These are phyloP conservation scores for Cliona cf. orientalis DNA, from an alignment of 37 sponge, comb jelly and placozoan genomes.

Conservation along the genomic window DNA sequence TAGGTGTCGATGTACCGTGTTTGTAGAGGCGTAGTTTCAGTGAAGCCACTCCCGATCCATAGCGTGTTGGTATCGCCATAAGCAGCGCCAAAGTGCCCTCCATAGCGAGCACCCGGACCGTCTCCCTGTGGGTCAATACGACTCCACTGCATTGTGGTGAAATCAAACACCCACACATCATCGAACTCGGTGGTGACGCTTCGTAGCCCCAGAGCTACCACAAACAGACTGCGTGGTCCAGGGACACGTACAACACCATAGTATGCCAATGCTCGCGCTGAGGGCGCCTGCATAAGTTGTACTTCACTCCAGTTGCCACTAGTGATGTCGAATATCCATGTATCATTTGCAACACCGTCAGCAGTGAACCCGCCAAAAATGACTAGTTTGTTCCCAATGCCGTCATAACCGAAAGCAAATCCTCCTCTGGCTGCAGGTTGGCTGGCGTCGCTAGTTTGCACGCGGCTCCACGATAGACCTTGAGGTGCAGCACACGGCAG, in stretches of 20 bases:
- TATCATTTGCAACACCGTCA: slow-evolving; percentile 1
- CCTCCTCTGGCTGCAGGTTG: slow-evolving; percentile 15
- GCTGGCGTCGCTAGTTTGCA: background rate
- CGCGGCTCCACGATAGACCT: background rate
- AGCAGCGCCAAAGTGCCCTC: slow-evolving; percentile 48
- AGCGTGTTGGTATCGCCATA: background rate
- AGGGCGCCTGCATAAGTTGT: background rate
- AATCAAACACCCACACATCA: slow-evolving; percentile 53
- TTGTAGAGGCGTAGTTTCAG: slow-evolving; percentile 14
- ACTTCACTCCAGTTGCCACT: slow-evolving; percentile 15
- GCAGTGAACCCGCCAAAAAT: slow-evolving; percentile 21
- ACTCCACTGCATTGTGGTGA: slow-evolving; percentile 13
- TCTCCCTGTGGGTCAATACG: background rate
- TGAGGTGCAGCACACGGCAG: slow-evolving; percentile 1
- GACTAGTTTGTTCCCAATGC: slow-evolving; percentile 3
- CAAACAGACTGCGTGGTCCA: slow-evolving; percentile 45
- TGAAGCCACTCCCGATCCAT: slow-evolving; percentile 58
- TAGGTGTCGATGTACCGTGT: slow-evolving; percentile 58
- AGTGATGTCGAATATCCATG: slow-evolving; percentile 21
- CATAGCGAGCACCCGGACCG: slow-evolving; percentile 42
- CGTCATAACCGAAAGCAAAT: slow-evolving; percentile 18
- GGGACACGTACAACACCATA: slow-evolving; percentile 34
- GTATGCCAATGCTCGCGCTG: slow-evolving; percentile 5
- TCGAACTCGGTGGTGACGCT: slow-evolving; percentile 3
- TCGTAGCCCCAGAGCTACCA: slow-evolving; percentile 30